These are phyloP conservation scores for Proisotoma minuta DNA, from an alignment of 2,888 invertebrate genomes.

Conservation along the genomic window DNA sequence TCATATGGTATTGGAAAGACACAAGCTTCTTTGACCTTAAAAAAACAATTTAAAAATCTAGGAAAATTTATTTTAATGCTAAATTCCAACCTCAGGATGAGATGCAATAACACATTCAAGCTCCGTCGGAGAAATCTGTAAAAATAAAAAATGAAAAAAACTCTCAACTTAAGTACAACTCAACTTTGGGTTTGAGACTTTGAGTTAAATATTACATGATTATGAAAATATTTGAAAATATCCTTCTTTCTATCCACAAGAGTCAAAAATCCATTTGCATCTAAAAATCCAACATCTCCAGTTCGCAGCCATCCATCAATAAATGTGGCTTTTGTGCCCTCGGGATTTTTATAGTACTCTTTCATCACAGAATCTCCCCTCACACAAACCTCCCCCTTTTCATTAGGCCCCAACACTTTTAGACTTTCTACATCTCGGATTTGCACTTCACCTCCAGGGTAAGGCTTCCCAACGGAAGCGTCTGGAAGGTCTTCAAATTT, in stretches of 20 bases:
- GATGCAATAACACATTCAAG: constrained; percentile 37
- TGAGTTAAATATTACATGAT: constrained; percentile 38
- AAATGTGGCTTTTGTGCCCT: constrained; percentile 20
- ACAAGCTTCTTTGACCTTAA: constrained; percentile 37
- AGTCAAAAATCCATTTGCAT: constrained; percentile 32
- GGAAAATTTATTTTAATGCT: no score
- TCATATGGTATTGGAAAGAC: constrained; percentile 32
- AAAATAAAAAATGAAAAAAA: no score
- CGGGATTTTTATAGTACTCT: constrained; percentile 21
- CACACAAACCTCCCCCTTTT: constrained; percentile 24
- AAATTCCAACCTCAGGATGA: constrained; percentile 35
- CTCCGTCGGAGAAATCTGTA: constrained; percentile 43
- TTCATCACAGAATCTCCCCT: neutral
- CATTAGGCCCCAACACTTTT: constrained; percentile 15
- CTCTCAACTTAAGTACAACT: no score
- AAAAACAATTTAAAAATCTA: no score
- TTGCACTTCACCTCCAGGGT: constrained; percentile 19
- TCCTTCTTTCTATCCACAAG: constrained; percentile 41
- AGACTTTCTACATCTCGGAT: constrained; percentile 18
- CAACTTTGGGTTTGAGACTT: no score
- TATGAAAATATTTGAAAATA: constrained; percentile 38
- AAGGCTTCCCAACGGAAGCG: constrained; percentile 15
- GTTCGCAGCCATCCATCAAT: constrained; percentile 36
- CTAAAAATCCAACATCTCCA: constrained; percentile 40
- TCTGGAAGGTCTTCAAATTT: constrained; percentile 22